phyloP scores from a whole-genome alignment of 2,797 vertebrate species.

The Sphenopsis melanotis region DNA sequence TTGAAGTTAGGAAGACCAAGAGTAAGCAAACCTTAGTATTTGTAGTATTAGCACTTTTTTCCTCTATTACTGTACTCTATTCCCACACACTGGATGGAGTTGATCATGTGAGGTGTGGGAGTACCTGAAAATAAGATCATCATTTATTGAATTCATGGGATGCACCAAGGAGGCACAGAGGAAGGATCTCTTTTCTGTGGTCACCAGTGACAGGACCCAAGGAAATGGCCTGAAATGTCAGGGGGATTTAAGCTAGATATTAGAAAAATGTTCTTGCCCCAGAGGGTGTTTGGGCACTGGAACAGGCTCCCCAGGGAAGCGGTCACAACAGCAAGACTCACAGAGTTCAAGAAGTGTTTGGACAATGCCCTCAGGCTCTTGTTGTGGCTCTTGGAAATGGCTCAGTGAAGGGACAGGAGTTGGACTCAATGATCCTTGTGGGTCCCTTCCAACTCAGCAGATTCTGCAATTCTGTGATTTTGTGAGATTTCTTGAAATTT shows the following conservation, averaged over 20 bases:
- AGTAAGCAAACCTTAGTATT: constrained; percentile 7
- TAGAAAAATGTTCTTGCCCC: background rate
- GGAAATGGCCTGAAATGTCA: background rate
- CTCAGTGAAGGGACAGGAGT: background rate
- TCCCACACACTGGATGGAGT: background rate
- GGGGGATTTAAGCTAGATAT: background rate
- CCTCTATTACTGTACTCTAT: background rate
- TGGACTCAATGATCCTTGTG: background rate
- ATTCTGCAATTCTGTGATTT: background rate
- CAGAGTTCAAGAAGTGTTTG: background rate
- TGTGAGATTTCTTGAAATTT: background rate
- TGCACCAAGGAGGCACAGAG: background rate
- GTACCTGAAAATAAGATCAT: background rate
- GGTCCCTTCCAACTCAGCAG: background rate
- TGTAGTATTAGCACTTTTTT: background rate
- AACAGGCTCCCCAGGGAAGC: background rate
- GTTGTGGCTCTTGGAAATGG: background rate
- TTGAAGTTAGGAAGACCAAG: background rate
- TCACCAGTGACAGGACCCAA: background rate
- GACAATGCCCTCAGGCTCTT: background rate
- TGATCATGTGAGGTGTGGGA: background rate
- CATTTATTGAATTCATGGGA: background rate
- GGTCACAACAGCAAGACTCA: background rate
- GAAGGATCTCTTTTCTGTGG: background rate
- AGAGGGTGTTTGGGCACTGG: background rate